Evolutionary conservation across 2,888 invertebrate genomes (phyloP).

Genomic region (Limenitis camilla): DNA sequence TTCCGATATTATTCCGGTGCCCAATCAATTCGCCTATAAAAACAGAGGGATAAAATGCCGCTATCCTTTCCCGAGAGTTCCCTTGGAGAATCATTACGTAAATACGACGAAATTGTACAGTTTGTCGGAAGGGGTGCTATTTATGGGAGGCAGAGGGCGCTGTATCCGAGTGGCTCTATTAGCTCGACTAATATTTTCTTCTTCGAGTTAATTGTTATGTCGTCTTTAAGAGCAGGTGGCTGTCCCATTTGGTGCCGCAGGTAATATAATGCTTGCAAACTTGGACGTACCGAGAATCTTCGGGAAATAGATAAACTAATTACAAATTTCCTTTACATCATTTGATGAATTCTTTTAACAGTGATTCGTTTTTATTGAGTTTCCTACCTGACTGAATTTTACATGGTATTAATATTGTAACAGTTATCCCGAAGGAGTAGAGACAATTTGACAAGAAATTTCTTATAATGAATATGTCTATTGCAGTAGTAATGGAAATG

Average conservation of each 20-base stretch:
- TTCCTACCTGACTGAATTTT: conserved; percentile 15
- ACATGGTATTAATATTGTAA: no score
- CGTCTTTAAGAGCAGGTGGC: conserved; percentile 70
- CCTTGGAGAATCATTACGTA: conserved; percentile 59
- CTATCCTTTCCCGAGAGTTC: conserved; percentile 43
- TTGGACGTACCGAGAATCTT: conserved; percentile 49
- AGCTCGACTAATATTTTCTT: conserved; percentile 72
- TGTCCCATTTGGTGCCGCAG: conserved; percentile 62
- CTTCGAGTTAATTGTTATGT: conserved; percentile 71
- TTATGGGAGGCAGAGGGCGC: conserved; percentile 60
- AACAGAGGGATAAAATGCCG: conserved; percentile 48
- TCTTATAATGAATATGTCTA: no score
- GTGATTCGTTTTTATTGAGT: conserved; percentile 54
- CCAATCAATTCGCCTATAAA: conserved; percentile 67
- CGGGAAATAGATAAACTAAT: conserved; percentile 72
- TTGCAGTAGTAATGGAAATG: no score
- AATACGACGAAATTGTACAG: conserved; percentile 64
- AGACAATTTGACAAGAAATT: no score
- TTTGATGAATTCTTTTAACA: conserved; percentile 52
- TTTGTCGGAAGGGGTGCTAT: conserved; percentile 62
- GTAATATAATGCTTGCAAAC: conserved; percentile 58
- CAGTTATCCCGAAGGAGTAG: no score
- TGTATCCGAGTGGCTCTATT: conserved; percentile 68
- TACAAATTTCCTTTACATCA: conserved; percentile 65
- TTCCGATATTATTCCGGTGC: conserved; percentile 58